Evolutionary conservation across 1,140 invertebrate species (phyloP).

Genomic region (Hyles vespertilio): DNA sequence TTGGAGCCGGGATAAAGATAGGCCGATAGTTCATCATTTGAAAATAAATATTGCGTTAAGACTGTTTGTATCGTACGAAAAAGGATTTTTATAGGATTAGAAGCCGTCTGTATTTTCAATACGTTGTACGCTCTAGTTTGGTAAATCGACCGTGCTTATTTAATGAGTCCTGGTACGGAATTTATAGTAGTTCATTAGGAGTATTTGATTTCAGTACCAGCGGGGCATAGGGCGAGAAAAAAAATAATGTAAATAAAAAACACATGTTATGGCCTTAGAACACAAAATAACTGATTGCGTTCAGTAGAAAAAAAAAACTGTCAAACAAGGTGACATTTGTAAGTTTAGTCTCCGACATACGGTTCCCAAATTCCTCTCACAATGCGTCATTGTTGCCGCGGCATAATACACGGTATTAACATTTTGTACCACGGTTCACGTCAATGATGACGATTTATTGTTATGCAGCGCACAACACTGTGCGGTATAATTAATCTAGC

Average conservation of each 20-base stretch:
- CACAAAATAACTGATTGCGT: neutral
- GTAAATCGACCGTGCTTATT: too few relatives aligned
- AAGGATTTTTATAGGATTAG: too few relatives aligned
- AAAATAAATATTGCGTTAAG: constrained; percentile 8
- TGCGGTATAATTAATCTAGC: constrained; percentile 68
- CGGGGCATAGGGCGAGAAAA: too few relatives aligned
- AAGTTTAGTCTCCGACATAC: constrained; percentile 45
- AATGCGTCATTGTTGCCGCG: constrained; percentile 67
- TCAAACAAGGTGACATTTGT: constrained; percentile 45
- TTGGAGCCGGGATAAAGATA: constrained; percentile 8
- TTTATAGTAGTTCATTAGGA: too few relatives aligned
- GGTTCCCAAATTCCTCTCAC: constrained; percentile 55
- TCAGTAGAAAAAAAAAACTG: constrained; percentile 32
- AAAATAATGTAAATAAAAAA: too few relatives aligned
- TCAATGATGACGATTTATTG: constrained; percentile 73
- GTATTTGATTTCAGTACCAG: too few relatives aligned
- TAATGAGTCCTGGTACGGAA: too few relatives aligned
- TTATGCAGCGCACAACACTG: constrained; percentile 42
- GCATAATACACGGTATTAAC: constrained; percentile 71
- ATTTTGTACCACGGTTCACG: constrained; percentile 67
- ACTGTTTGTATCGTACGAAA: too few relatives aligned
- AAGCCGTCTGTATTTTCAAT: too few relatives aligned
- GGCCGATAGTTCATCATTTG: neutral
- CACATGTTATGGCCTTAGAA: neutral
- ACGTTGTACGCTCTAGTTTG: too few relatives aligned